Percentiles rank a stretch among this genome's conserved stretches.
phyloP scores from a whole-genome alignment of 2,888 invertebrate species.

The Plebejus anna region DNA sequence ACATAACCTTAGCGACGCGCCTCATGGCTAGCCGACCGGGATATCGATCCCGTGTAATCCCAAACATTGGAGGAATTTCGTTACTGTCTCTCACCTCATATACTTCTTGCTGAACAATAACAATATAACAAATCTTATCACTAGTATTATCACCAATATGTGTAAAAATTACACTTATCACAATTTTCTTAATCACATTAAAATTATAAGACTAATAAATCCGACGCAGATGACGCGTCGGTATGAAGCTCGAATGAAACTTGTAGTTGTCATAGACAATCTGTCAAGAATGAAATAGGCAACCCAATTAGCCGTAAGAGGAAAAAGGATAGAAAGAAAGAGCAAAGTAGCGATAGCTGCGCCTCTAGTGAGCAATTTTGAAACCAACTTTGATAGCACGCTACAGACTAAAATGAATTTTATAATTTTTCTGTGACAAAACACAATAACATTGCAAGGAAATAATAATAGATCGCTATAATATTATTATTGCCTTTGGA shows the following conservation, averaged over 20 bases:
- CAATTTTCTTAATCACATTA: slow-evolving; percentile 74
- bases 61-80: slow-evolving; percentile 64
- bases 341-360: slow-evolving; percentile 21
- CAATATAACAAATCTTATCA: slow-evolving; percentile 76
- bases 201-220: slow-evolving; percentile 72
- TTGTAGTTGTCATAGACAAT: slow-evolving; percentile 55
- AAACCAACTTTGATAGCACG: background rate
- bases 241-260: slow-evolving; percentile 62
- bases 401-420: background rate
- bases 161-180: slow-evolving; percentile 79
- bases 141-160: slow-evolving; percentile 75
- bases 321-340: slow-evolving; percentile 27
- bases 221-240: slow-evolving; percentile 74
- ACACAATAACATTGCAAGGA: no score
- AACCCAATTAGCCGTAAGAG: background rate
- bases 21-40: slow-evolving; percentile 76
- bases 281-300: slow-evolving; percentile 28
- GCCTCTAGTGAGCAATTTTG: slow-evolving; percentile 21
- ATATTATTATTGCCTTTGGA: no score
- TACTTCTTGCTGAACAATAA: slow-evolving; percentile 66
- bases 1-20: slow-evolving; percentile 78
- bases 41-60: slow-evolving; percentile 76
- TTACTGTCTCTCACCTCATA: slow-evolving; percentile 68
- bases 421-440: no score
- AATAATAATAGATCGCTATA: no score